Percentiles rank a stretch among this genome's conserved stretches.
phyloP scores from a whole-genome alignment of 2,113 vertebrate genomes.

The Gulo gulo region DNA sequence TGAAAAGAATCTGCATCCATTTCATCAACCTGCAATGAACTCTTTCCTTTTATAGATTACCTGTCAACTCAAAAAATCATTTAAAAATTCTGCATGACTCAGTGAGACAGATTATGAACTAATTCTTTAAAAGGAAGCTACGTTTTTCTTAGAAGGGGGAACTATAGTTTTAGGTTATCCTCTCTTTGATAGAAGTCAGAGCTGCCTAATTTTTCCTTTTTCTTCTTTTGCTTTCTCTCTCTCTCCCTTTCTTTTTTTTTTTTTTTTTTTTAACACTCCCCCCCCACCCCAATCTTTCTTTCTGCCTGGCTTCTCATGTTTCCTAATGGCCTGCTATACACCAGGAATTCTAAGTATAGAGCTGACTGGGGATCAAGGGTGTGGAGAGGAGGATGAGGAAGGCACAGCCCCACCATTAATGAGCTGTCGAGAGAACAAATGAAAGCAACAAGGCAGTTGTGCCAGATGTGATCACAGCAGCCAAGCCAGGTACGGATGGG shows the following conservation, averaged over 20 bases:
- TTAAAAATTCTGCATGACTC: conserved; percentile 71
- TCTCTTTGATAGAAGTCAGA: not conserved
- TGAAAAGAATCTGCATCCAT: conserved; percentile 29
- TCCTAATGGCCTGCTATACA: not conserved
- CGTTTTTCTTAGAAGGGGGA: conserved; percentile 31
- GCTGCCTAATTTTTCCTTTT: not conserved
- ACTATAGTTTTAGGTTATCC: conserved; percentile 18
- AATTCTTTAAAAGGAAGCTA: conserved; percentile 64
- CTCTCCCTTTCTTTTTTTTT: not conserved
- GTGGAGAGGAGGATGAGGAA: not conserved
- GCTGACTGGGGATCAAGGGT: not conserved
- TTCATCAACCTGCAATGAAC: conserved; percentile 57
- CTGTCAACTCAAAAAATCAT: conserved; percentile 39
- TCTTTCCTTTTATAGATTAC: conserved; percentile 66
- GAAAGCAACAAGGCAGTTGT: not conserved
- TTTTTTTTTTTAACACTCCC: not conserved
- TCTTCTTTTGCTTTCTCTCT: not conserved
- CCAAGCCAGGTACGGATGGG: not conserved
- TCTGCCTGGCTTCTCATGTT: not conserved
- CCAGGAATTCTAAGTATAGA: not conserved
- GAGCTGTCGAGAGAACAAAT: not conserved
- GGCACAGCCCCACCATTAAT: not conserved
- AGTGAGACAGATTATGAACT: conserved; percentile 50
- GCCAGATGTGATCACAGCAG: not conserved
- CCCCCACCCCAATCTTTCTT: not conserved